Base-by-base conservation (phyloP, 1,140 invertebrate species). In the Drosophila ercepeae region DNA sequence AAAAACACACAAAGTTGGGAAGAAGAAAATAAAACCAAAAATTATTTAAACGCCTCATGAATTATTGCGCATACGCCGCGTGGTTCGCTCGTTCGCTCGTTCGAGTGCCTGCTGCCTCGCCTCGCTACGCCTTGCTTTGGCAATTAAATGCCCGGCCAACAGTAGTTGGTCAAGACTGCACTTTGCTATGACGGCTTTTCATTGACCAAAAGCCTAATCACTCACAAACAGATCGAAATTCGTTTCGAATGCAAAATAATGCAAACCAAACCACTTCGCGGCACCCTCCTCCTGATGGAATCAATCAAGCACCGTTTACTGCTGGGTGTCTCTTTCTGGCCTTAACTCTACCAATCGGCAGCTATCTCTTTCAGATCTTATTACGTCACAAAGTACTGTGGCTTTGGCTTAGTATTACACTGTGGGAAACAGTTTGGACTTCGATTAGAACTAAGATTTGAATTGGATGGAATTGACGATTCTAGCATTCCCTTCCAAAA, bases 21-120 rank as follows among this genome's bases (percentile, higher is more conserved):
- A 16, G 36, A 32, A 29, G 25, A 42, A 68, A 63, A 55, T 48
- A 72, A 58, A 76, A 58, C 73, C 68, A 68, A 63, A 86, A 86
- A 81, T 84, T 78, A 63, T 75, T 81, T 64, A 86, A 86, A 77
- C 64, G 82, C 63, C 64, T 89, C 82, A 86, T 86, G 82, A 78
- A 86, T 75, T 86, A 86, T 86, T 86, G 78, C 82, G 82, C 61
- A 86, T 86, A 82, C 74, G 77, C 82, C 52, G 77, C 60, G 51
- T 86, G 82, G 61, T 78, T 49, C 49, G 69, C 48, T 36, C 58
- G 61, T 70, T 52, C 55, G 69, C 51, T 36, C 58, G 49, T 34
- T 67, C 29, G 64, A 65, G 60, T 67, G 60, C 21, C 50, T 55
- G 21, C 21, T 42, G 64, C 64, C 53, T 44, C 64, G 64, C n/a